These are phyloP conservation scores for Cephus pulcher DNA, from an alignment of 2,888 invertebrate species.

Conservation along the genomic window DNA sequence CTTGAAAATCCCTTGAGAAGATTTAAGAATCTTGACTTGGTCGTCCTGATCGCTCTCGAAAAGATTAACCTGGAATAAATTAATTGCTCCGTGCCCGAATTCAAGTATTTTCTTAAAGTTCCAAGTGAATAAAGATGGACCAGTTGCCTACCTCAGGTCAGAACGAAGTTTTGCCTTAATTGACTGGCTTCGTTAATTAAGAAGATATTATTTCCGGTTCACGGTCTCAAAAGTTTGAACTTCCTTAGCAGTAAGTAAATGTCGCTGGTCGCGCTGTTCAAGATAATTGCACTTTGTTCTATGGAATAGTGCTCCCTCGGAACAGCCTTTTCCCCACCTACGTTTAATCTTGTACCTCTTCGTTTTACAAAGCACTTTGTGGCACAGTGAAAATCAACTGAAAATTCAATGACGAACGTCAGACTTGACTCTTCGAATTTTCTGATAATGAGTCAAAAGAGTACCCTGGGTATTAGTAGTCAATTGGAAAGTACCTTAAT, in stretches of 20 bases:
- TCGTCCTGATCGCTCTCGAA: background rate
- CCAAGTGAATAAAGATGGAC: background rate
- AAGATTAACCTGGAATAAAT: background rate
- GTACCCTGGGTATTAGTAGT: background rate
- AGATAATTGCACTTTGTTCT: constrained; percentile 40
- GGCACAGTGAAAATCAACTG: background rate
- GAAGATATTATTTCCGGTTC: constrained; percentile 30
- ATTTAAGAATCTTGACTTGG: background rate
- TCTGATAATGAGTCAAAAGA: background rate
- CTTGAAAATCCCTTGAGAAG: background rate
- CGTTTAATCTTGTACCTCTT: background rate
- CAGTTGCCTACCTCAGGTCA: constrained; percentile 16
- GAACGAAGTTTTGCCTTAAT: constrained; percentile 36
- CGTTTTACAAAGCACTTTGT: background rate
- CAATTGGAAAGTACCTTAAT: background rate
- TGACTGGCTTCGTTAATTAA: constrained; percentile 38
- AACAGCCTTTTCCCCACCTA: background rate
- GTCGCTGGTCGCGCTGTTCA: background rate
- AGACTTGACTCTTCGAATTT: background rate
- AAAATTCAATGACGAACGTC: background rate
- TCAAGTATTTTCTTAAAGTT: background rate
- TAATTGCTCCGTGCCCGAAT: background rate
- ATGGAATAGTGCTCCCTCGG: background rate
- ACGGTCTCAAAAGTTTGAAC: constrained; percentile 24
- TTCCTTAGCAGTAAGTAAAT: background rate